phyloP scores from a whole-genome alignment of 2,113 vertebrate genomes.

The Epinephelus moara region DNA sequence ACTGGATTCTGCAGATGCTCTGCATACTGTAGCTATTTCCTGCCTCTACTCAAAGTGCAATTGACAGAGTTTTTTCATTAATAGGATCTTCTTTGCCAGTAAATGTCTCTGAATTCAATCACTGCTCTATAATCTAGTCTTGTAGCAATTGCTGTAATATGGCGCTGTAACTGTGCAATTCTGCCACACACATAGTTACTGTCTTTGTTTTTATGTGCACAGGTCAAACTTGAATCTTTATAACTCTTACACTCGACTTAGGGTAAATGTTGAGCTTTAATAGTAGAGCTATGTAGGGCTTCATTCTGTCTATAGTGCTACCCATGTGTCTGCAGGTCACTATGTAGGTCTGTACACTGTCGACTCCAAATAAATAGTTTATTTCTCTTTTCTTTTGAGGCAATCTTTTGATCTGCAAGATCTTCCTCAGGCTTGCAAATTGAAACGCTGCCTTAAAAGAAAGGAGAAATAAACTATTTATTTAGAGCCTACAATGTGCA shows the following conservation, averaged over 20 bases:
- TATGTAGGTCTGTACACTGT: too few relatives aligned
- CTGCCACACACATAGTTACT: constrained; percentile 1
- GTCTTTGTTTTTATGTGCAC: background rate
- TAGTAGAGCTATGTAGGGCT: too few relatives aligned
- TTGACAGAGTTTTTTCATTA: constrained; percentile 20
- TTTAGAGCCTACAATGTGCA: too few relatives aligned
- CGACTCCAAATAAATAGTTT: too few relatives aligned
- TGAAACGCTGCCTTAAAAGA: too few relatives aligned
- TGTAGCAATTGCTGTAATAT: background rate
- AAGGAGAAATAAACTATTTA: too few relatives aligned
- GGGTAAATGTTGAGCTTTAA: background rate
- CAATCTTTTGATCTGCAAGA: too few relatives aligned
- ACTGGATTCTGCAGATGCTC: background rate
- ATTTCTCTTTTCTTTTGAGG: too few relatives aligned
- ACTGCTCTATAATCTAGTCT: constrained; percentile 15
- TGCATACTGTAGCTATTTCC: constrained; percentile 2
- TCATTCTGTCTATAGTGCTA: background rate
- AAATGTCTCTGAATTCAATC: constrained; percentile 35
- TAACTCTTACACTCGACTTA: too few relatives aligned
- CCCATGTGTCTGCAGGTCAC: background rate
- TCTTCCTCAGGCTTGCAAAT: too few relatives aligned
- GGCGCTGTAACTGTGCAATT: background rate
- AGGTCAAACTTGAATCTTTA: constrained; percentile 3
- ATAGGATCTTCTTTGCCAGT: constrained; percentile 10
- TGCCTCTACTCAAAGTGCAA: background rate